Evolutionary conservation across 2,797 vertebrate species (phyloP).

Genomic region (Masticophis lateralis): DNA sequence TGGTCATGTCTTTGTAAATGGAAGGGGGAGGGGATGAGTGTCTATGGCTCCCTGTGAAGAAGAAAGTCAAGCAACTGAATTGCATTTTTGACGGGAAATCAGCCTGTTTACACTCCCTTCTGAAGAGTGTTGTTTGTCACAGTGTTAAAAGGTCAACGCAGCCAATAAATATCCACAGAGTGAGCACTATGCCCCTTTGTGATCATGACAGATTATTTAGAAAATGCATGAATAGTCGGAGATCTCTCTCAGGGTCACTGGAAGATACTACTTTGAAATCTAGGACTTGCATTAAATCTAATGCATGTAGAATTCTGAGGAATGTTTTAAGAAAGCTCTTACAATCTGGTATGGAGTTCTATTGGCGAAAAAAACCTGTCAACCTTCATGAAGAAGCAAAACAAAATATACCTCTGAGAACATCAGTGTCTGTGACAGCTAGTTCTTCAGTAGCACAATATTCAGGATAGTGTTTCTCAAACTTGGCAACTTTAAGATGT

Average conservation of each 20-base stretch:
- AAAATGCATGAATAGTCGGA: constrained; percentile 27
- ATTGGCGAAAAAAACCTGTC: background rate
- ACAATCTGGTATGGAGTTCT: background rate
- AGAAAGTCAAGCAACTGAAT: constrained; percentile 9
- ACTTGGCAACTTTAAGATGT: background rate
- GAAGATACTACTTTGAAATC: constrained; percentile 17
- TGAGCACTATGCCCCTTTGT: constrained; percentile 17
- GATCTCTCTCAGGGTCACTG: constrained; percentile 10
- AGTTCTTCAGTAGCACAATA: background rate
- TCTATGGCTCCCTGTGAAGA: background rate
- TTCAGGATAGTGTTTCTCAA: background rate
- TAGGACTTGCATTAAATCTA: background rate
- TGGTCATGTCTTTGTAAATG: background rate
- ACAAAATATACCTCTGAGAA: background rate
- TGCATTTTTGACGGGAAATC: constrained; percentile 18
- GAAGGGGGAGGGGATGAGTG: background rate
- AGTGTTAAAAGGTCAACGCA: constrained; percentile 35
- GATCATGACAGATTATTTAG: constrained; percentile 33
- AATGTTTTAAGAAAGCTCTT: background rate
- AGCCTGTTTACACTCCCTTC: constrained; percentile 24
- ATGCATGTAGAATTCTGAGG: background rate
- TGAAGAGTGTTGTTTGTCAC: constrained; percentile 32
- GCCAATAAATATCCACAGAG: constrained; percentile 30
- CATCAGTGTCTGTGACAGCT: background rate
- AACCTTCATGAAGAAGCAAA: background rate